These are phyloP conservation scores for Allygus modestus DNA, from an alignment of 2,888 invertebrate genomes.

Conservation along the genomic window DNA sequence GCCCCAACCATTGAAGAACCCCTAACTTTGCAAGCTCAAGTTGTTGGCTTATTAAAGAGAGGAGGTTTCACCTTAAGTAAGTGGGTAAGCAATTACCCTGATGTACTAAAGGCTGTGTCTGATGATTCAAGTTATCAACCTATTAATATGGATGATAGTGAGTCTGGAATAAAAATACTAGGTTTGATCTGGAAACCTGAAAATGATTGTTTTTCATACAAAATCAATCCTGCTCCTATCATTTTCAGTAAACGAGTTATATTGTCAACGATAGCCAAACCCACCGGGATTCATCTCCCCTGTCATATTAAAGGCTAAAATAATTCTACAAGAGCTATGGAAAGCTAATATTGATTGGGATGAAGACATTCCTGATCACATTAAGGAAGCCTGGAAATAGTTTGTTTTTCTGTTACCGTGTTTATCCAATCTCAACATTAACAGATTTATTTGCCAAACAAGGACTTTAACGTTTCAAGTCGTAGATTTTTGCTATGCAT, in stretches of 20 bases:
- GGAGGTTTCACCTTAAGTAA: constrained; percentile 68
- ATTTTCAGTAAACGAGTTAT: neutral
- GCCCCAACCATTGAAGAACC: constrained; percentile 66
- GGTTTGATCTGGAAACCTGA: constrained; percentile 55
- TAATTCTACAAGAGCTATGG: constrained; percentile 56
- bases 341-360: constrained; percentile 49
- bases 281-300: constrained; percentile 22
- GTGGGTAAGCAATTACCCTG: constrained; percentile 66
- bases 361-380: neutral
- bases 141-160: neutral
- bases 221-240: neutral
- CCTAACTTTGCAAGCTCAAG: constrained; percentile 62
- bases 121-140: no score
- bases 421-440: constrained; percentile 45
- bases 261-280: constrained; percentile 38
- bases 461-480: constrained; percentile 14
- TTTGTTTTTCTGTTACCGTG: constrained; percentile 48
- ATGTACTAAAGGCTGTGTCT: constrained; percentile 34
- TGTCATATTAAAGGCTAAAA: constrained; percentile 20
- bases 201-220: constrained; percentile 12
- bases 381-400: neutral
- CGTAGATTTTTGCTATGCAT: constrained; percentile 58
- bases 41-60: constrained; percentile 62
- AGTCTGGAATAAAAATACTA: constrained; percentile 49
- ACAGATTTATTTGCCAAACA: constrained; percentile 31